Conservation (phyloP, 2,888 invertebrate genomes). For the Drosophila parthenogenetica region DNA sequence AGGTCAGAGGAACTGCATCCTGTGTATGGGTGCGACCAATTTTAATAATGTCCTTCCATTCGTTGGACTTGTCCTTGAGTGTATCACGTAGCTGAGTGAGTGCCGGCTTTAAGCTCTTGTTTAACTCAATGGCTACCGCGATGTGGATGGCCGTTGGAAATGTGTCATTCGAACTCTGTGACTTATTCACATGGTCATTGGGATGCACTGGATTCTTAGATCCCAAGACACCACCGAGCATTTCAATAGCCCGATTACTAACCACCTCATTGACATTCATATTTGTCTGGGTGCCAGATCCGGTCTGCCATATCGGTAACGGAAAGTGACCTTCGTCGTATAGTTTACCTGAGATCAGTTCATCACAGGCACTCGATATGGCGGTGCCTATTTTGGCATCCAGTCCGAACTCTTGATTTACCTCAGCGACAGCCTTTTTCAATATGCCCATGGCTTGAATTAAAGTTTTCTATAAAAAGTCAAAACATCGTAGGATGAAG, state of each 20-base stretch:
- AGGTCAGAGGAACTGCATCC: conserved; percentile 96
- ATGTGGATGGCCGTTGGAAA: conserved; percentile 99
- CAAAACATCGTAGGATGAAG: not conserved
- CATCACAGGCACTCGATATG: conserved; percentile 95
- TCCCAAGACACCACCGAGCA: conserved; percentile 94
- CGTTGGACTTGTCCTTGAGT: conserved; percentile 90
- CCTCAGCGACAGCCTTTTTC: conserved; percentile 97
- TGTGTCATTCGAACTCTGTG: conserved; percentile 98
- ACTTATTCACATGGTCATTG: conserved; percentile 99
- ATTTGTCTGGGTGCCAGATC: conserved; percentile 98
- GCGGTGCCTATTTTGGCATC: conserved; percentile 93
- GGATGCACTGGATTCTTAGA: conserved; percentile 98
- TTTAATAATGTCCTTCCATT: conserved; percentile 96
- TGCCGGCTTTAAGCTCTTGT: conserved; percentile 91
- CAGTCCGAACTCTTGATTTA: conserved; percentile 95
- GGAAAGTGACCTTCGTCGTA: conserved; percentile 97
- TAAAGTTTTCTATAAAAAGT: conserved; percentile 89
- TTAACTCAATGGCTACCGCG: conserved; percentile 94
- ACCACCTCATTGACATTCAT: conserved; percentile 98
- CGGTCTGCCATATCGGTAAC: conserved; percentile 99
- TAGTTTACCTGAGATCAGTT: conserved; percentile 95
- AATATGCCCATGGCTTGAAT: conserved; percentile 97
- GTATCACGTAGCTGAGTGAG: conserved; percentile 90
- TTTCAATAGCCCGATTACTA: conserved; percentile 94
- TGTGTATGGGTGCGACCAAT: conserved; percentile 94